Evolutionary conservation across 2,888 invertebrate genomes (phyloP), one percentile per base, ranked within the genome.

Genomic region (Macrosoma leucophasiata): DNA sequence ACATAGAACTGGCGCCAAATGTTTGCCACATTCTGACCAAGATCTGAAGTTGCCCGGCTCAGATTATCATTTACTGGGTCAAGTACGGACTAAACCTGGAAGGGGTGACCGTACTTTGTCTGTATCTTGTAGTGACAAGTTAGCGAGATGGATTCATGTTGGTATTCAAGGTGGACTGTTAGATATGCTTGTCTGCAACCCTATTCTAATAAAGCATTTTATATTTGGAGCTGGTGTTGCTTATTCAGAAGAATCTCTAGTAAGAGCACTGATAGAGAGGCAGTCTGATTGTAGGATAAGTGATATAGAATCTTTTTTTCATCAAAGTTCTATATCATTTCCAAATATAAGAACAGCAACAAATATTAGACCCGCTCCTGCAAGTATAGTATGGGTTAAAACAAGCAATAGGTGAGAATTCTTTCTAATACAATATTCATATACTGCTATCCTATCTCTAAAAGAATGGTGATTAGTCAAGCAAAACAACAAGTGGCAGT

Each of bases 101-200:
- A 86, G 96, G 56, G 97, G 97, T 0, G 92, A 94, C 62, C 90
- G 90, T 27, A 97, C 97, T 0, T 66, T 93, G 22, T 96, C 96
- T 6, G 89, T 97, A 53, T 96, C 96, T 0, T 98, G 97, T 69
- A 97, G 96, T 69, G 97, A 98, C 73, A 98, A 98, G 85, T 78
- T 98, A 8, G 90, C 95, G 2, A 90, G 91, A 54, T 98, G 97
- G 97, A 90, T 92, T 58, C 81, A 92, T 39, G 61, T 95, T 17
- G 97, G 97, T 0, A 62, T 95, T 13, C 96, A 94, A 81, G 97
- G 97, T 3, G 89, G 93, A 3, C 72, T 97, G 3, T 62, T 97
- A 27, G 88, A 89, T 41, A 67, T 89, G 39, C 63, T 96, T 13
- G 66, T 96, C 12, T 58, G 78, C 3, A 57, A 82, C 36, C 90